A percentile compares a stretch with the other conserved stretches of the same genome.
Evolutionary conservation across 2,113 vertebrate species (phyloP).

Genomic region (Anas platyrhynchos): DNA sequence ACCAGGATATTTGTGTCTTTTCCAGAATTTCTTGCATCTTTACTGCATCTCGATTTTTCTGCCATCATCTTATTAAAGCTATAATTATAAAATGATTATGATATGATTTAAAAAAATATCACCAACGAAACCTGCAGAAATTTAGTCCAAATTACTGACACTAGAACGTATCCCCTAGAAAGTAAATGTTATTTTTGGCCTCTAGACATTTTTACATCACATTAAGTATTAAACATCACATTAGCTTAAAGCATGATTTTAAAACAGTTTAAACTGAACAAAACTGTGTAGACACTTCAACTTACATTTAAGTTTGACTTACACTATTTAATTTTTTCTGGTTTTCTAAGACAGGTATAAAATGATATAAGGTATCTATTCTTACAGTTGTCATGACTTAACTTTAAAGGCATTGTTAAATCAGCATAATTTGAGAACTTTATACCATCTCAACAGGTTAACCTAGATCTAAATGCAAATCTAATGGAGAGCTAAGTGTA

Average conservation of each 20-base stretch:
- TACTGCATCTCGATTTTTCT: background rate
- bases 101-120: too few species aligned
- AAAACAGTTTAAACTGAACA: background rate
- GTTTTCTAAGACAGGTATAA: background rate
- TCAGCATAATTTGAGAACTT: background rate
- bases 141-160: background rate
- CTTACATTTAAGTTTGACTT: background rate
- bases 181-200: background rate
- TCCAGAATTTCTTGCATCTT: background rate
- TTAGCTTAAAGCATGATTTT: background rate
- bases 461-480: background rate
- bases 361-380: background rate
- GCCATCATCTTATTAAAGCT: background rate
- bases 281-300: background rate
- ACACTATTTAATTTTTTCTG: background rate
- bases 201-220: background rate
- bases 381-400: background rate
- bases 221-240: background rate
- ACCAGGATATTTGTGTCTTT: background rate
- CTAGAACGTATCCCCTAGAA: background rate
- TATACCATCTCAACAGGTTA: background rate
- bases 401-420: background rate
- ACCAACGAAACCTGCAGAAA: background rate
- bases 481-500: background rate
- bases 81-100: background rate